Percentiles rank a stretch among this genome's conserved stretches.
phyloP scores from a whole-genome alignment of 1,140 invertebrate genomes.

The Drosophila funebris region DNA sequence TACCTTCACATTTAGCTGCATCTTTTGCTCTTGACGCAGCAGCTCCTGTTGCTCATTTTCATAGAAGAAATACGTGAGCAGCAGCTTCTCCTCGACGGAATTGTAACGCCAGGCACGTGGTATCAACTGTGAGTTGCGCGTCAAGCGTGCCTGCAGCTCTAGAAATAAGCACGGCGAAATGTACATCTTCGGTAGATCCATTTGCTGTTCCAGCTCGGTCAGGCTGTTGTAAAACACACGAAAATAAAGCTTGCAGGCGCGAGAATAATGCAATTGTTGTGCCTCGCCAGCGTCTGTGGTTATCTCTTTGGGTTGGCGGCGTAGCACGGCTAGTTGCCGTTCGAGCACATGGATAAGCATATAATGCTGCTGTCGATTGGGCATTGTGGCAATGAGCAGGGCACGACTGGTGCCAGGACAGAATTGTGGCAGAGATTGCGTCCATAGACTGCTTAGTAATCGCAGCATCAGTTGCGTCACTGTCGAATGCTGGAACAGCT shows the following conservation, averaged over 20 bases:
- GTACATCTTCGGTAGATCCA: slow-evolving; percentile 51
- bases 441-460: slow-evolving; percentile 47
- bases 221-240: slow-evolving; percentile 28
- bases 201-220: slow-evolving; percentile 47
- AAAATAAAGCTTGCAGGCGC: slow-evolving; percentile 59
- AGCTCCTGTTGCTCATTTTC: slow-evolving; percentile 38
- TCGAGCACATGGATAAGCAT: slow-evolving; percentile 70
- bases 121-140: slow-evolving; percentile 23
- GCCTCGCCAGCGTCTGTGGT: background rate
- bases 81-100: slow-evolving; percentile 37
- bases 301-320: slow-evolving; percentile 13
- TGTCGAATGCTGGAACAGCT: slow-evolving; percentile 49
- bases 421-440: slow-evolving; percentile 23
- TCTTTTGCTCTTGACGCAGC: slow-evolving; percentile 10
- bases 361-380: slow-evolving; percentile 48
- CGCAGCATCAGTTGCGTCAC: slow-evolving; percentile 55
- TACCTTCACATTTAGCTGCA: background rate
- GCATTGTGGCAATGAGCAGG: slow-evolving; percentile 44
- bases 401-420: slow-evolving; percentile 42
- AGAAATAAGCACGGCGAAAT: slow-evolving; percentile 62
- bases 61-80: slow-evolving; percentile 61
- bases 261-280: slow-evolving; percentile 29
- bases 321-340: slow-evolving; percentile 57
- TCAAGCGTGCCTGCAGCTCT: slow-evolving; percentile 27
- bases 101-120: slow-evolving; percentile 46